Base-by-base conservation (phyloP, 2,113 vertebrate genomes). In the Bufo gargarizans region DNA sequence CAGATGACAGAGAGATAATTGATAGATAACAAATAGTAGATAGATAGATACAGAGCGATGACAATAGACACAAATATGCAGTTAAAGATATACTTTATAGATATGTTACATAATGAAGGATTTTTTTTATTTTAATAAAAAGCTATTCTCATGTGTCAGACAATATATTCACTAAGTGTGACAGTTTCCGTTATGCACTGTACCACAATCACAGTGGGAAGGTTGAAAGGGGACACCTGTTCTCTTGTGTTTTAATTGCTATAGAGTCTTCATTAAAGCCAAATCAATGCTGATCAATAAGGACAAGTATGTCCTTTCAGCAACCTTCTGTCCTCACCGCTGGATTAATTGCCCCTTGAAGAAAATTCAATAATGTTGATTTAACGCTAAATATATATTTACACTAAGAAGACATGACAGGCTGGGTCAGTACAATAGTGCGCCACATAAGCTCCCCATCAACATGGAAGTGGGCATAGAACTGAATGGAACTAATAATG, bases 201-300 rank as follows among this genome's bases (percentile, higher is more conserved):
- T 45, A 93, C 92, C 84, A 91, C 89, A 91, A 93, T 88, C 89
- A 87, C 88, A 92, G 87, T 92, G 92, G 86, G 88, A 93, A 89
- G 90, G 77, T 90, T 91, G 65, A 58, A 90, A 88, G 81, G 9
- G 91, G 92, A 93, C 94, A 95, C 93, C 94, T 94, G 94, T 90
- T 94, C 91, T 86, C 76, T 93, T 95, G 93, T 94, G 86, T 82
- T 92, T 92, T 95, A 95, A 95, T 91, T 91, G 91, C 88, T 92
- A 93, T 87, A 90, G 90, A 92, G 89, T 92, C 93, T 93, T 92
- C 90, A 90, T 89, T 92, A 91, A 92, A 91, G 49, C 33, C 49
- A 90, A 94, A 94, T 95, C 95, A 94, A 95, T 95, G 92, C 71
- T 92, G 92, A 95, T 96, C 94, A 93, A 95, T 96, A 94, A 72